These are phyloP conservation scores for Eptesicus fuscus DNA, from an alignment of 2,113 vertebrate genomes.

Conservation along the genomic window DNA sequence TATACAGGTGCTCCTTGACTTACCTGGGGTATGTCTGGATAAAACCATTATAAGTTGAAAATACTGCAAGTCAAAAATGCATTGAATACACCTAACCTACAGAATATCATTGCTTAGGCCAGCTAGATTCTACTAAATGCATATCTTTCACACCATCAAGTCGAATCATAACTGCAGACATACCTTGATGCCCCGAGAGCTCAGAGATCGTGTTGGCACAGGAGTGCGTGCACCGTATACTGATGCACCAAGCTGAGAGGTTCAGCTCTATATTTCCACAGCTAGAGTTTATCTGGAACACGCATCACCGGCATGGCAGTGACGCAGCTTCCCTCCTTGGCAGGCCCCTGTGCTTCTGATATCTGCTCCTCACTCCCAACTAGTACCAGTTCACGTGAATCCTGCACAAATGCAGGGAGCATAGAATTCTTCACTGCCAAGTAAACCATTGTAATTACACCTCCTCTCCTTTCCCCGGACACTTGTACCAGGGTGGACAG, in stretches of 20 bases:
- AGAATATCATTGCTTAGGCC: background rate
- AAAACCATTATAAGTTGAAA: background rate
- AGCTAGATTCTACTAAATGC: background rate
- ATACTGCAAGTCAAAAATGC: background rate
- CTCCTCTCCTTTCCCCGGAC: background rate
- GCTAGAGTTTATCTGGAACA: background rate
- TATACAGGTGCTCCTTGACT: background rate
- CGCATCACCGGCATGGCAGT: rapidly evolving
- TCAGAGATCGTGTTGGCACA: background rate
- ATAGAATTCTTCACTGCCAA: background rate
- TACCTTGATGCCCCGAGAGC: background rate
- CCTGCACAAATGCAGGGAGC: background rate
- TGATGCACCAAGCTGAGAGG: background rate
- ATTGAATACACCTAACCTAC: background rate
- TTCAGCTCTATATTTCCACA: background rate
- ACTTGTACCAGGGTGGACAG: background rate
- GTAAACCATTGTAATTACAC: background rate
- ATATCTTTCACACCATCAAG: background rate
- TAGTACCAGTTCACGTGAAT: background rate
- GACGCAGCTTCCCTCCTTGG: background rate
- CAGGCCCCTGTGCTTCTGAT: background rate
- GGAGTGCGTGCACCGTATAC: rapidly evolving
- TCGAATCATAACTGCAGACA: background rate
- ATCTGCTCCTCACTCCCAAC: background rate
- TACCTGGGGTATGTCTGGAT: too few species aligned